Percentiles rank a stretch among this genome's conserved stretches.
Evolutionary conservation across 2,888 invertebrate species (phyloP).

Genomic region (Hanleya hanleyi): DNA sequence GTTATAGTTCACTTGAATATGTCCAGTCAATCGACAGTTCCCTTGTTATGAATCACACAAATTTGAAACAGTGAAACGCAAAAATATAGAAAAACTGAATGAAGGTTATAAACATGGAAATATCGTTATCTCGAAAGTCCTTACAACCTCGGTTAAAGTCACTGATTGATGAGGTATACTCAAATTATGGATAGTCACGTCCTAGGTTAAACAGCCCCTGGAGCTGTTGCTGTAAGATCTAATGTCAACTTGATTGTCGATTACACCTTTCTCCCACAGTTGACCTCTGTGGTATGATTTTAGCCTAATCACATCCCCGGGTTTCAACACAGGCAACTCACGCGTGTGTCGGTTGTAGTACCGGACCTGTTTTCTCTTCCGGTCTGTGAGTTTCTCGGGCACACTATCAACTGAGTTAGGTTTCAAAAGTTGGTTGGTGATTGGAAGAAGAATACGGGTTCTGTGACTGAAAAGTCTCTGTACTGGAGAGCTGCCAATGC

Average conservation of each 20-base stretch:
- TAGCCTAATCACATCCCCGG: background rate
- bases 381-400: background rate
- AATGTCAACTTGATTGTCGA: background rate
- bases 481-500: background rate
- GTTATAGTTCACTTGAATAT: too few species aligned
- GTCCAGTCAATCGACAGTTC: too few species aligned
- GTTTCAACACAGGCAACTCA: background rate
- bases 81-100: too few species aligned
- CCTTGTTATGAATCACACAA: too few species aligned
- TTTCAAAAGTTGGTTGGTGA: background rate
- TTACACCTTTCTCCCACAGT: background rate
- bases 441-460: background rate
- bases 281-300: background rate
- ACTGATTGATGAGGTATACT: too few species aligned
- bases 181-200: too few species aligned
- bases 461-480: slow-evolving; percentile 9
- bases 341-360: background rate
- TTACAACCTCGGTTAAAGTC: too few species aligned
- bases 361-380: background rate
- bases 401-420: background rate
- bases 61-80: too few species aligned
- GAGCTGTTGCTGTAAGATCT: background rate
- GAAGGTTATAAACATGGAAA: too few species aligned
- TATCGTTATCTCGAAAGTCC: too few species aligned
- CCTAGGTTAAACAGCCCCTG: too few species aligned